Evolutionary conservation across 2,888 invertebrate species (phyloP).

Genomic region (Alviniconcha strummeri): DNA sequence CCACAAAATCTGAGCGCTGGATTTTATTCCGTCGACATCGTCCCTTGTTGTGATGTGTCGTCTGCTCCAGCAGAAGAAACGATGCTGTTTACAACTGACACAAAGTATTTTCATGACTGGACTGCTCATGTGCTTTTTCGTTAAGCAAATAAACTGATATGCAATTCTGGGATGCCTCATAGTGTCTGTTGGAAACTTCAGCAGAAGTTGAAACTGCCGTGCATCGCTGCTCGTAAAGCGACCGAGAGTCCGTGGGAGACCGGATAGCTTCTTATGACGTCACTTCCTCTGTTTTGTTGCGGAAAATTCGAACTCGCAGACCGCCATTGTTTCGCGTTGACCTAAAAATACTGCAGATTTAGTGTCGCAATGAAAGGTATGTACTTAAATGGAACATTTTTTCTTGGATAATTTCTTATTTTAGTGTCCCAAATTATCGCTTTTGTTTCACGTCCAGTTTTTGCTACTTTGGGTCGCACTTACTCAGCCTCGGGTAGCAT

Average conservation of each 20-base stretch:
- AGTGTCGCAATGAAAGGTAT: slow-evolving; percentile 4
- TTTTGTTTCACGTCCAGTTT: too few species aligned
- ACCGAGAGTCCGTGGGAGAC: neutral
- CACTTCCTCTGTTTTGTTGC: slow-evolving; percentile 24
- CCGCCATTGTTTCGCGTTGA: neutral
- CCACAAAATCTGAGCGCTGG: slow-evolving; percentile 47
- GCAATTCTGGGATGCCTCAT: neutral
- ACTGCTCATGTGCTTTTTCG: neutral
- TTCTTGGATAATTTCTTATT: too few species aligned
- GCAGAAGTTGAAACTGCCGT: too few species aligned
- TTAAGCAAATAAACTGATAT: neutral
- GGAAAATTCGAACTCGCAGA: slow-evolving; percentile 32
- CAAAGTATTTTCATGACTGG: slow-evolving; percentile 6
- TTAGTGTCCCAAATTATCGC: too few species aligned
- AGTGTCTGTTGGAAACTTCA: neutral
- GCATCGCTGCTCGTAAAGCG: neutral
- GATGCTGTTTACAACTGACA: neutral
- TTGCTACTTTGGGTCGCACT: too few species aligned
- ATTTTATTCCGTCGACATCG: neutral
- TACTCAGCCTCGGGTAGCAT: too few species aligned
- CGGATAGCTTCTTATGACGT: slow-evolving; percentile 9
- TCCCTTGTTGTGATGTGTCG: neutral
- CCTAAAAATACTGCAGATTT: too few species aligned
- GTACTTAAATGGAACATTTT: too few species aligned
- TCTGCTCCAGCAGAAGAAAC: neutral